Base-by-base conservation (phyloP, 2,888 invertebrate species). In the Seira ritae region DNA sequence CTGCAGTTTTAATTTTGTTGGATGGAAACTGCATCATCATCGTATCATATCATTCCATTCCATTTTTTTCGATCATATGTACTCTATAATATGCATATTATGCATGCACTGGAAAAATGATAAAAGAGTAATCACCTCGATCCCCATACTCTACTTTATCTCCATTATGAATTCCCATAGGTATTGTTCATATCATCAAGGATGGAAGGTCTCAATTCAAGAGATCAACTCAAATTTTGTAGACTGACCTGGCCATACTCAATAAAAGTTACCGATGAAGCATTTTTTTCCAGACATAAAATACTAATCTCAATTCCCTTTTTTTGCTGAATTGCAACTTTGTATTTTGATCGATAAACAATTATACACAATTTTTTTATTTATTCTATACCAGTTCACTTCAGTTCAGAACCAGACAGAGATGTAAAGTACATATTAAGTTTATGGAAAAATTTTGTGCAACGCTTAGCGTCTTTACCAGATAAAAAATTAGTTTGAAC, bases 291-390 rank as follows among this genome's bases (percentile, higher is more conserved):
- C 68, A 55, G 55, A 68, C 55, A n/a, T n/a, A 19, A 19, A 24
- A 17, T 31, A 31, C 20, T 37, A 22, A 42, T 20, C 24, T 17
- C 19, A 37, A 67, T 65, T 70, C 37, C 55, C 46, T 66, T 72
- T 70, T 80, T 80, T 31, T 69, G 69, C 73, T 69, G 46, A 73
- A 12, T 74, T 55, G 75, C 70, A 80, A 80, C 75, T 80, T 80
- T 81, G 80, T 80, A 65, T 74, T 20, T 75, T 37, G 55, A 71
- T 55, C 60, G 31, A 60, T 62, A 31, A 71, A 72, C 50, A 42
- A 55, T 62, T 50, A 31, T 17, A 62, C 17, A 62, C 62, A 22
- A 50, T n/a, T 37, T 60, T 17, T 23, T 68, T 65, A 55, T 37
- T 19, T 31, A 55, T 22, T 50, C 19, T 55, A 77, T 74, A 22